phyloP scores from a whole-genome alignment of 64 coral and sea anemone genomes.

The Montipora foliosa region DNA sequence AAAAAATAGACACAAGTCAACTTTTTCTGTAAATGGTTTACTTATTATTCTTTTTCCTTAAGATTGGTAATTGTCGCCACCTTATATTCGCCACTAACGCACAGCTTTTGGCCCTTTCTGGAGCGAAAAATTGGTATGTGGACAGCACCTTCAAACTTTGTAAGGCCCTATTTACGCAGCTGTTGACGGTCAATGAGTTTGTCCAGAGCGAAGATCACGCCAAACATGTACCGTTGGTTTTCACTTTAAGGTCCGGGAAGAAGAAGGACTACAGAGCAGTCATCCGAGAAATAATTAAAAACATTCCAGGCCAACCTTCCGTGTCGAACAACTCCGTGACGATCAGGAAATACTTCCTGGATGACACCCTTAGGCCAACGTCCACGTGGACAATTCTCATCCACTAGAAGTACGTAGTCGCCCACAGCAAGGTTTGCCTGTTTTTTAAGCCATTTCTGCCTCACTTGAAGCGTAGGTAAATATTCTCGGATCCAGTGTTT shows the following conservation, averaged over 20 bases:
- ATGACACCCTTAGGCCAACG: slow-evolving; percentile 33
- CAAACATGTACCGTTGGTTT: no score
- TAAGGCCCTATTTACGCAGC: no score
- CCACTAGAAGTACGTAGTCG: slow-evolving; percentile 33
- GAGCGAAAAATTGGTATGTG: no score
- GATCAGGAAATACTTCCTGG: slow-evolving; percentile 4
- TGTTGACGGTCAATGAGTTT: no score
- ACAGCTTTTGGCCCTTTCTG: no score
- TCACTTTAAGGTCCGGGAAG: background rate
- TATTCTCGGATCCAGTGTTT: background rate
- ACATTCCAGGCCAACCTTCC: background rate
- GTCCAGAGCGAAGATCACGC: no score
- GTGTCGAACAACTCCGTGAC: slow-evolving; percentile 19
- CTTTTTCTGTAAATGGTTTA: background rate
- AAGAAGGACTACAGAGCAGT: slow-evolving; percentile 3
- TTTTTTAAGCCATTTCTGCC: slow-evolving; percentile 32
- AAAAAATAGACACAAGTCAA: no score
- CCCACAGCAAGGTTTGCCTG: background rate
- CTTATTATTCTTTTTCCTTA: background rate
- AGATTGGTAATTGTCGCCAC: background rate
- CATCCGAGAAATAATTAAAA: background rate
- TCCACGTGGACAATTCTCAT: slow-evolving; percentile 13
- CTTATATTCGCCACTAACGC: background rate
- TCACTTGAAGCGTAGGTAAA: background rate
- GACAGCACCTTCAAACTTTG: no score